phyloP scores from a whole-genome alignment of 2,113 vertebrate species.

The Syngnathus floridae region DNA sequence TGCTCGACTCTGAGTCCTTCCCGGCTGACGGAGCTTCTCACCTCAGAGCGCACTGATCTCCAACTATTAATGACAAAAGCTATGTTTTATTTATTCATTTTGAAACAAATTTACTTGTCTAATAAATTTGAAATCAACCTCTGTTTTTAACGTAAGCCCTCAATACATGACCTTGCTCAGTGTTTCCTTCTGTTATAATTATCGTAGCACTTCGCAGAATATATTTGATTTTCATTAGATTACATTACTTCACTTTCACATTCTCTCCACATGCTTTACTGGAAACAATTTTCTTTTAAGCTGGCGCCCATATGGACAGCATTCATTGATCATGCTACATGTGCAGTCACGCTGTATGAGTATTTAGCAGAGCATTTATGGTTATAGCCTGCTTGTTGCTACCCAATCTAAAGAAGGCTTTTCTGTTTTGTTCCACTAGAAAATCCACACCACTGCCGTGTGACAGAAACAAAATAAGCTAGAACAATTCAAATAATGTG shows the following conservation, averaged over 20 bases:
- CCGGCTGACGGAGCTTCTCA: too few relatives aligned
- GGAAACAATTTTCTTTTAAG: slow-evolving; percentile 70
- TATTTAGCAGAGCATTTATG: slow-evolving; percentile 54
- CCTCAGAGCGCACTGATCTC: too few relatives aligned
- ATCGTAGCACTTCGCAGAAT: slow-evolving; percentile 32
- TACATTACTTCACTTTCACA: slow-evolving; percentile 66
- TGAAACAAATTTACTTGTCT: neutral
- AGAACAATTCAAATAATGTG: slow-evolving; percentile 32
- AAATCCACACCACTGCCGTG: slow-evolving; percentile 28
- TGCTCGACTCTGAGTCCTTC: too few relatives aligned
- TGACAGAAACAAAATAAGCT: slow-evolving; percentile 12
- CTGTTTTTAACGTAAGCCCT: slow-evolving; percentile 33
- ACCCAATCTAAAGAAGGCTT: slow-evolving; percentile 47
- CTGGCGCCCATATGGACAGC: slow-evolving; percentile 49
- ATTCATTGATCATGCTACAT: slow-evolving; percentile 48
- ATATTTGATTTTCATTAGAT: slow-evolving; percentile 71
- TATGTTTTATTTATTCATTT: too few relatives aligned
- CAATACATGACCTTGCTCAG: neutral
- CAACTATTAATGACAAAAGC: too few relatives aligned
- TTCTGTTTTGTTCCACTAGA: slow-evolving; percentile 28
- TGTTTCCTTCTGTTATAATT: slow-evolving; percentile 27
- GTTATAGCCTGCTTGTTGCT: slow-evolving; percentile 32
- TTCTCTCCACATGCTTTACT: slow-evolving; percentile 64
- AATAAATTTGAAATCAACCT: slow-evolving; percentile 6
- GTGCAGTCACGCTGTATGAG: slow-evolving; percentile 45